These are phyloP conservation scores for Lucilia sericata DNA, from an alignment of 1,140 invertebrate genomes.

Conservation along the genomic window DNA sequence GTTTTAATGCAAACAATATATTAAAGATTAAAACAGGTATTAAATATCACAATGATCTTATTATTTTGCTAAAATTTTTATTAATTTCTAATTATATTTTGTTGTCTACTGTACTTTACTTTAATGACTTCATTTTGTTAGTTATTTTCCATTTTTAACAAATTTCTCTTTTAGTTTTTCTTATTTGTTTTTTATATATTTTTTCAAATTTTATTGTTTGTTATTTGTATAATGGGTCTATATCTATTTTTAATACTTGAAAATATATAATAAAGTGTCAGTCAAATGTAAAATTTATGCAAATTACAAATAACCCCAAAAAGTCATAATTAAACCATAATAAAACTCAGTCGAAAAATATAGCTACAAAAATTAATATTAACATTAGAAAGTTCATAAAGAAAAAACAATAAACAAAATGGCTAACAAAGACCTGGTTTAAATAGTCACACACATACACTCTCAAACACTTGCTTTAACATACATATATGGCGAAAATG, in stretches of 20 bases:
- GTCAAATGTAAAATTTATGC: slow-evolving; percentile 44
- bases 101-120: neutral
- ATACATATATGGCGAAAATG: no score
- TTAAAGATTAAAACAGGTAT: no score
- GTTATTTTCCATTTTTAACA: neutral
- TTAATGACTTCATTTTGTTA: neutral
- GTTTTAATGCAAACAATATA: no score
- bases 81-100: neutral
- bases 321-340: slow-evolving; percentile 29
- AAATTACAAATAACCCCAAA: slow-evolving; percentile 42
- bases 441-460: neutral
- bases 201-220: neutral
- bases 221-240: neutral
- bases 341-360: neutral
- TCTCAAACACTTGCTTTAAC: neutral
- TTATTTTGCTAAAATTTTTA: no score
- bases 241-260: slow-evolving; percentile 10
- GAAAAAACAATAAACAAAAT: neutral
- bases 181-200: neutral
- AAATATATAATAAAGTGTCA: slow-evolving; percentile 36
- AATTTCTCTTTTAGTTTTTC: slow-evolving; percentile 12
- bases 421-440: neutral
- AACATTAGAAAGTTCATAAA: slow-evolving; percentile 35
- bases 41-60: no score
- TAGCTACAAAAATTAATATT: slow-evolving; percentile 30